Conservation (phyloP, 35 echinoderm and acorn worm species). For the Apostichopus japonicus region DNA sequence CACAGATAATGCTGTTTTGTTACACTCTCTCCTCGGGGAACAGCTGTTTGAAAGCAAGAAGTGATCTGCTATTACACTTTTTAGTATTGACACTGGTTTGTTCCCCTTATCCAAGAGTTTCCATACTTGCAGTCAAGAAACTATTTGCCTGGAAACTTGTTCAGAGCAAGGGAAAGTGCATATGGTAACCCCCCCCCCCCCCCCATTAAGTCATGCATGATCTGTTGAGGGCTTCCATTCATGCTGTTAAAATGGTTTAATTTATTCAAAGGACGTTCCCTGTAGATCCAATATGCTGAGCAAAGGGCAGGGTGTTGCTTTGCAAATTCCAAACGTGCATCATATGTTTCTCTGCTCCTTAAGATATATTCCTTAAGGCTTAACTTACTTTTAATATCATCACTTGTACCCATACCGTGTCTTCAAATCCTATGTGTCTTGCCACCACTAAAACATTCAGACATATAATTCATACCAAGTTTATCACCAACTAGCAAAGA, state of each 20-base stretch:
- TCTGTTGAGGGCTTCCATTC: neutral
- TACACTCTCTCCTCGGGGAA: neutral
- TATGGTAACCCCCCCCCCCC: constrained; percentile 22
- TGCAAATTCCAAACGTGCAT: constrained; percentile 14
- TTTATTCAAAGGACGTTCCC: constrained; percentile 5
- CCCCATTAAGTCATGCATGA: constrained; percentile 1
- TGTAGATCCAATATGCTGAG: constrained; percentile 18
- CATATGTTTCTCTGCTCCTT: constrained; percentile 34
- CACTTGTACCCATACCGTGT: too few species aligned
- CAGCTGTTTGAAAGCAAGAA: constrained; percentile 37
- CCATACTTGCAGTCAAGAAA: neutral
- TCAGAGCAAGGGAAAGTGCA: constrained; percentile 9
- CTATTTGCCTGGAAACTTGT: neutral
- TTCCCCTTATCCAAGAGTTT: constrained; percentile 44
- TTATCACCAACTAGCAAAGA: too few species aligned
- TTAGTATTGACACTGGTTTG: constrained; percentile 26
- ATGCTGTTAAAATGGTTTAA: constrained; percentile 35
- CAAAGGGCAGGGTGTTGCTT: constrained; percentile 24
- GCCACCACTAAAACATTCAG: too few species aligned
- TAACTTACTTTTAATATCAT: too few species aligned
- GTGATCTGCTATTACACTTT: constrained; percentile 24
- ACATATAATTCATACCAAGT: too few species aligned
- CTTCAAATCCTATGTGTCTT: too few species aligned
- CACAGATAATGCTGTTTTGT: constrained; percentile 52
- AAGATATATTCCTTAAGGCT: neutral